Conservation (phyloP, 2,888 invertebrate species). For the Drosophila acutilabella region DNA sequence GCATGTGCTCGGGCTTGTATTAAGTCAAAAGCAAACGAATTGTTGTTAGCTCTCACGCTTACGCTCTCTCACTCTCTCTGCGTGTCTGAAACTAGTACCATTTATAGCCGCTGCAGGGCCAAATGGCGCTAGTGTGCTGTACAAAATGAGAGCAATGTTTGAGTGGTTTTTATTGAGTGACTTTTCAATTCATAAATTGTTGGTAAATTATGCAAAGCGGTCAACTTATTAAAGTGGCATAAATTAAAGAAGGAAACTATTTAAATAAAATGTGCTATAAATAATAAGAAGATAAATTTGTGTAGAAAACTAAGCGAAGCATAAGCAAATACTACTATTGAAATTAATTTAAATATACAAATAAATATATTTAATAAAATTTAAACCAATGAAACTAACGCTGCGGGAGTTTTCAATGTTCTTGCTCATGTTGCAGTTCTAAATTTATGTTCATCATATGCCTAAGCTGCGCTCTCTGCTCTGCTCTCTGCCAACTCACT, state of each 20-base stretch:
- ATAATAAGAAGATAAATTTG: neutral
- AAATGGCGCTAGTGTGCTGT: conserved; percentile 60
- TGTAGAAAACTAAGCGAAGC: too few species aligned
- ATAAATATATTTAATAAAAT: too few species aligned
- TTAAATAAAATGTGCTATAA: neutral
- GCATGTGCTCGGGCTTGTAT: conserved; percentile 49
- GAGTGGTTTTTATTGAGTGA: conserved; percentile 42
- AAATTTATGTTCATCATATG: conserved; percentile 1
- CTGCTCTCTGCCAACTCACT: neutral
- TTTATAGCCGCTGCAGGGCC: conserved; percentile 44
- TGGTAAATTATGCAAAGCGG: conserved; percentile 11
- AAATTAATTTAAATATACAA: neutral
- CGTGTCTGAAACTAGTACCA: conserved; percentile 49
- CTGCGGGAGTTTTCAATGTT: conserved; percentile 2
- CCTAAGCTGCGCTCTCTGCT: conserved; percentile 5
- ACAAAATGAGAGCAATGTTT: conserved; percentile 29
- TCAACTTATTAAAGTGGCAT: conserved; percentile 2
- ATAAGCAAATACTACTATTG: too few species aligned
- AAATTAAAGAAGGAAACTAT: neutral
- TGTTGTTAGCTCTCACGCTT: conserved; percentile 12
- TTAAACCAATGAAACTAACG: neutral
- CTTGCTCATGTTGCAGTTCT: conserved; percentile 7
- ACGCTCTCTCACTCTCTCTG: conserved; percentile 25
- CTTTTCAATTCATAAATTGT: conserved; percentile 30
- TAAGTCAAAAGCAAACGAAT: neutral